Percentiles rank a stretch among this genome's conserved stretches.
phyloP scores from a whole-genome alignment of 2,797 vertebrate species.

The Paguma larvata region DNA sequence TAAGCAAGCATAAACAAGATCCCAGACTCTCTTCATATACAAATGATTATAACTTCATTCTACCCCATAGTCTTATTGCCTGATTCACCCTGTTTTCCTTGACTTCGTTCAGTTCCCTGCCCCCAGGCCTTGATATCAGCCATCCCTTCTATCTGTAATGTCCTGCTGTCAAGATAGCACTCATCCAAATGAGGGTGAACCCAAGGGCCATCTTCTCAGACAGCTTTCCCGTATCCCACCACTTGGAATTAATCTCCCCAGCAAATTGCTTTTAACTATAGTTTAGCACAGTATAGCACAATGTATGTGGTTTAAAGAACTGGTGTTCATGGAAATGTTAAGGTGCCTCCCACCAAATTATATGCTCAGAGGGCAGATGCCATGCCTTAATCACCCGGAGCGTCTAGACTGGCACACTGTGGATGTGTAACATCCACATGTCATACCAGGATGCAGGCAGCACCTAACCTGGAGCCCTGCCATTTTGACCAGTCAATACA shows the following conservation, averaged over 20 bases:
- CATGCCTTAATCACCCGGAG: neutral
- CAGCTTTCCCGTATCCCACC: neutral
- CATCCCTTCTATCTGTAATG: neutral
- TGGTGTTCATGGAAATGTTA: neutral
- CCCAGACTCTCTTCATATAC: neutral
- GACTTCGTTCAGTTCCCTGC: neutral
- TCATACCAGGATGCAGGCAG: neutral
- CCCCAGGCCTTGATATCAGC: neutral
- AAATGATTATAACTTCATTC: neutral
- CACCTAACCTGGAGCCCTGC: neutral
- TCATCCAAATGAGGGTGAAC: neutral
- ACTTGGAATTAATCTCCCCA: neutral
- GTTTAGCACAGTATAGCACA: neutral
- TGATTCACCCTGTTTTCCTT: neutral
- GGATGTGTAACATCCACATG: fast-evolving
- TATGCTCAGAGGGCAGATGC: neutral
- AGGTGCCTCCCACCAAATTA: neutral
- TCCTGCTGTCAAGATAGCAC: neutral
- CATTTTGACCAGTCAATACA: neutral
- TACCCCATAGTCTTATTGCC: neutral
- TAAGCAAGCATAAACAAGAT: constrained; percentile 35
- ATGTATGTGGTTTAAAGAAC: neutral
- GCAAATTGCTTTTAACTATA: constrained; percentile 36
- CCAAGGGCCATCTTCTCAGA: neutral
- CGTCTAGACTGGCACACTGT: fast-evolving